Conservation (phyloP, 2,113 vertebrate species). For the Perca fluviatilis region DNA sequence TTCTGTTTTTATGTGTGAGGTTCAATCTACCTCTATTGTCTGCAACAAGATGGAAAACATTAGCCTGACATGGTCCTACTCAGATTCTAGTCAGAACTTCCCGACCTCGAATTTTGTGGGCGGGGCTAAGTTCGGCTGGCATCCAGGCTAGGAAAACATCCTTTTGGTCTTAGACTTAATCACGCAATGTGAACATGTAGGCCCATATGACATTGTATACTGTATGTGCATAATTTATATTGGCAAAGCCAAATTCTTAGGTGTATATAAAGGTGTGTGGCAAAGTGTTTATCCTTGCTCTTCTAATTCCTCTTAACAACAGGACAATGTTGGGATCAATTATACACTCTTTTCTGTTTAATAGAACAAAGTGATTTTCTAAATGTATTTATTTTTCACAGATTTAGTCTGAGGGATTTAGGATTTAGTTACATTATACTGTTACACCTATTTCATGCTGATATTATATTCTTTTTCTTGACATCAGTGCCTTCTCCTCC, state of each 20-base stretch:
- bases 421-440: slow-evolving; percentile 12
- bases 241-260: not conserved
- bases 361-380: slow-evolving; percentile 24
- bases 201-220: not conserved
- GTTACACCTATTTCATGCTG: slow-evolving; percentile 14
- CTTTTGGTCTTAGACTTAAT: not conserved
- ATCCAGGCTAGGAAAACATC: not conserved
- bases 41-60: not conserved
- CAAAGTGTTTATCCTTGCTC: slow-evolving; percentile 1
- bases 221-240: not conserved
- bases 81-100: no score
- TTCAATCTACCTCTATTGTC: slow-evolving; percentile 3
- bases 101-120: no score
- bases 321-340: not conserved
- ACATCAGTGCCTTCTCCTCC: not conserved
- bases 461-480: slow-evolving; percentile 6
- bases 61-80: no score
- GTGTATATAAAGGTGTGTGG: not conserved
- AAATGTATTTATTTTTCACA: not conserved
- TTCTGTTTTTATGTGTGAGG: slow-evolving; percentile 6
- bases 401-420: slow-evolving; percentile 1
- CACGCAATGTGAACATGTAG: not conserved
- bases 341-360: slow-evolving; percentile 11
- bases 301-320: not conserved
- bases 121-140: no score